Evolutionary conservation across 2,888 invertebrate genomes (phyloP), one percentile per base, ranked within the genome.

Genomic region (Leptinotarsa juncta): DNA sequence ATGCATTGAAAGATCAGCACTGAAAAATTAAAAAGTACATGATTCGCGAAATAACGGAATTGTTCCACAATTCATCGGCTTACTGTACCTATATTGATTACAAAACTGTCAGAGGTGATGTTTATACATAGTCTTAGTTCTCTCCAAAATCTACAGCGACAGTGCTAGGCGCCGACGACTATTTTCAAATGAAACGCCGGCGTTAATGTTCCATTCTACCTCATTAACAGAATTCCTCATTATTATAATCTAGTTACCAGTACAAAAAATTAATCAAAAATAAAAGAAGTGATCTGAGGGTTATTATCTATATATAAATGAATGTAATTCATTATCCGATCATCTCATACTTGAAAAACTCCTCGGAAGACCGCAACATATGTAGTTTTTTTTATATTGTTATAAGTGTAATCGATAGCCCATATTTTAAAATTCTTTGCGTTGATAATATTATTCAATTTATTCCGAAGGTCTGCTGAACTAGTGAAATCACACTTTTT

Each of bases 401-500:
- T 60, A 23, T 4, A 26, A 60, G 15, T 60, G 60, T 15, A 15
- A 15, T 1, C 16, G 50, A 49, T 67, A 67, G 50, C 67, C 67
- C 67, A 67, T 67, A 67, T 67, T 67, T 67, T 49, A 51, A 67
- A 48, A 50, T 67, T 49, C 51, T 50, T 3, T 14, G 23, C 20
- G 50, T 50, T 67, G 67, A 50, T 42, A 20, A 67, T 18, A 16
- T 67, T 14, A 16, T 20, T 26, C 26, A 16, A 15, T 18, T 10
- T 18, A 18, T 20, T 53, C 12, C 20, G 14, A 23, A 60, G 18
- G 53, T 53, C 53, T 42, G 42, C 42, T 42, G 42, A 42, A 42
- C 42, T 42, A 42, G 12, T 2, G 26, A 20, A 26, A 20, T 26
- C 10, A 60, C 60, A 23, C 26, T 26, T 12, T 60, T 60, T 60